phyloP scores from a whole-genome alignment of 2,113 vertebrate species.

The Chaenocephalus aceratus region DNA sequence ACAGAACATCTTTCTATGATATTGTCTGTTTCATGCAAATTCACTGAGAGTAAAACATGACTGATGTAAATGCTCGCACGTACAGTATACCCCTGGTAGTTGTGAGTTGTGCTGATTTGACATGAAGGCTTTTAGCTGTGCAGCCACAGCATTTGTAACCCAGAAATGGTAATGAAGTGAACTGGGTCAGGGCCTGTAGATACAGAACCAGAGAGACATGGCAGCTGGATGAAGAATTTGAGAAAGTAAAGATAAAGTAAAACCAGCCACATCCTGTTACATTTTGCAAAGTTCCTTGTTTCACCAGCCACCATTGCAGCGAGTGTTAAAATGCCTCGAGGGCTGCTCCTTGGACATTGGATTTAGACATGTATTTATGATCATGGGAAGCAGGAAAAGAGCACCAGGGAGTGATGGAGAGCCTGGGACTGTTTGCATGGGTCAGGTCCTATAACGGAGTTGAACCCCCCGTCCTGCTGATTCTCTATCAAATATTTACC shows the following conservation, averaged over 20 bases:
- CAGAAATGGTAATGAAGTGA: conserved; percentile 34
- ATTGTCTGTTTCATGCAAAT: neutral
- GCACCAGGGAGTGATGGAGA: conserved; percentile 11
- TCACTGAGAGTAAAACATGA: neutral
- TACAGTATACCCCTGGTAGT: neutral
- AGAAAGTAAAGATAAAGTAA: neutral
- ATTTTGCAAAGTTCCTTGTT: neutral
- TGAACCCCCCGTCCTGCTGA: conserved; percentile 54
- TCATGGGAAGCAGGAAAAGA: neutral
- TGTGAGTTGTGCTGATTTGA: conserved; percentile 45
- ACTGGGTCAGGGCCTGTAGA: conserved; percentile 60
- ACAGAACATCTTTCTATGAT: neutral
- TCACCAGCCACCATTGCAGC: neutral
- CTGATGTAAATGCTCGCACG: conserved; percentile 16
- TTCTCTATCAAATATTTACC: conserved; percentile 78
- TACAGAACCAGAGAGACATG: conserved; percentile 29
- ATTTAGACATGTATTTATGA: conserved; percentile 23
- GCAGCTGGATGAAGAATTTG: neutral
- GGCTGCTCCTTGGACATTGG: neutral
- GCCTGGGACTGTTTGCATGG: conserved; percentile 31
- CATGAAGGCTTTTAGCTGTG: conserved; percentile 29
- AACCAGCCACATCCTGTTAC: neutral
- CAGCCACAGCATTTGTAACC: conserved; percentile 46
- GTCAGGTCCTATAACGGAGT: conserved; percentile 43
- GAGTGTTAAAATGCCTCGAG: neutral